A percentile compares a stretch with the other conserved stretches of the same genome.
phyloP scores from a whole-genome alignment of 2,888 invertebrate species.

The Apodemia zela region DNA sequence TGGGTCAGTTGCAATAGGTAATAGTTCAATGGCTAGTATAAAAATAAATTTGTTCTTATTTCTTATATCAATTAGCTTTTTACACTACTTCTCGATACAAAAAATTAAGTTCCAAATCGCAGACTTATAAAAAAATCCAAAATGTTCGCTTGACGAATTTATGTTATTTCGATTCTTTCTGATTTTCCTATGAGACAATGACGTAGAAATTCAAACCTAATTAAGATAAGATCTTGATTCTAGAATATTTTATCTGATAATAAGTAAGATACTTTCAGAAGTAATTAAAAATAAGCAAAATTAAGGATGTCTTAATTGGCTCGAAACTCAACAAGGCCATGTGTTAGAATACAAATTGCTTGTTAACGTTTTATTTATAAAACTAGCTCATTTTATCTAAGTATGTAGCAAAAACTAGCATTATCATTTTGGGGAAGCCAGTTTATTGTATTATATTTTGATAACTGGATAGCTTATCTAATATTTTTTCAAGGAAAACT shows the following conservation, averaged over 20 bases:
- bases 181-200: not conserved
- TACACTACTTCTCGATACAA: too few relatives aligned
- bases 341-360: slow-evolving; percentile 8
- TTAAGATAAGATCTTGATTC: not conserved
- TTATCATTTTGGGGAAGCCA: slow-evolving; percentile 15
- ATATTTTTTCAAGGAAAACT: slow-evolving; percentile 9
- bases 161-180: too few relatives aligned
- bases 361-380: slow-evolving; percentile 5
- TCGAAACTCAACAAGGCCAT: slow-evolving; percentile 9
- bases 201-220: not conserved
- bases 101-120: too few relatives aligned
- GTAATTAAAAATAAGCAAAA: slow-evolving; percentile 9
- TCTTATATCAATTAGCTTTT: too few relatives aligned
- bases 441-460: slow-evolving; percentile 15
- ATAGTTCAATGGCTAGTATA: too few relatives aligned
- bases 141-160: too few relatives aligned
- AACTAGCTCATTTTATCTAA: slow-evolving; percentile 8
- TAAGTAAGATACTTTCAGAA: not conserved
- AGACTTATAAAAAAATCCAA: too few relatives aligned
- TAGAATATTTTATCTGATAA: not conserved
- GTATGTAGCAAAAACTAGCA: slow-evolving; percentile 8
- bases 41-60: too few relatives aligned
- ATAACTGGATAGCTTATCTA: slow-evolving; percentile 6
- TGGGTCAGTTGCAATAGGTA: too few relatives aligned
- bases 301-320: slow-evolving; percentile 6